Evolutionary conservation across 2,113 vertebrate species (phyloP).

Genomic region (Chamaea fasciata): DNA sequence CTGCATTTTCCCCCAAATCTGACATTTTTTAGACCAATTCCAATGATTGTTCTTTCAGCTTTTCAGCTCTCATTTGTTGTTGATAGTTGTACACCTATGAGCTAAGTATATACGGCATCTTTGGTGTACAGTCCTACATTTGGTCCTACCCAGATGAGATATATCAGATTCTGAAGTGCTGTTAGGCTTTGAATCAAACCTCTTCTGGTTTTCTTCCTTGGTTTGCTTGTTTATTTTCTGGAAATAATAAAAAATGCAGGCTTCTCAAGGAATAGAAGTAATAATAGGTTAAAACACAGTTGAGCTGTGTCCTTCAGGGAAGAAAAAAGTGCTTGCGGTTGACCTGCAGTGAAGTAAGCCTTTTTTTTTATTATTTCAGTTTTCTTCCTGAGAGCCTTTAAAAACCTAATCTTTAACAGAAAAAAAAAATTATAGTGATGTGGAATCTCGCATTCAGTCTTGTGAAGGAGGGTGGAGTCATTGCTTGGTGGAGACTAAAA

Average conservation of each 20-base stretch:
- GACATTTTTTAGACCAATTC: neutral
- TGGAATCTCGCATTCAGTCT: neutral
- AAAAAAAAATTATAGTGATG: neutral
- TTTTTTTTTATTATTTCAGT: rapidly evolving
- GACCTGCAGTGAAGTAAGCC: neutral
- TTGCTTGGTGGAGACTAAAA: neutral
- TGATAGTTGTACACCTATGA: neutral
- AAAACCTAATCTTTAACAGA: neutral
- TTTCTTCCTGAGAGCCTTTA: neutral
- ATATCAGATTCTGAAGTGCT: neutral
- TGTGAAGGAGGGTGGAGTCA: neutral
- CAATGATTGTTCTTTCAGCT: neutral
- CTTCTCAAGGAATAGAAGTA: neutral
- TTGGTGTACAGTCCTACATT: neutral
- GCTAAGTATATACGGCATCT: neutral
- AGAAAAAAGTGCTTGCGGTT: neutral
- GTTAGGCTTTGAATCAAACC: neutral
- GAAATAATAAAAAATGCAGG: neutral
- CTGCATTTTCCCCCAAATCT: neutral
- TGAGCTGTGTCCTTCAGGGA: neutral
- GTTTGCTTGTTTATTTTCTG: neutral
- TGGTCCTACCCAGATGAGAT: neutral
- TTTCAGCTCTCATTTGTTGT: neutral
- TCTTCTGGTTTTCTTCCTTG: neutral
- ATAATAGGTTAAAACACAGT: neutral